phyloP scores from a whole-genome alignment of 1,140 invertebrate genomes.

The Temnothorax longispinosus region DNA sequence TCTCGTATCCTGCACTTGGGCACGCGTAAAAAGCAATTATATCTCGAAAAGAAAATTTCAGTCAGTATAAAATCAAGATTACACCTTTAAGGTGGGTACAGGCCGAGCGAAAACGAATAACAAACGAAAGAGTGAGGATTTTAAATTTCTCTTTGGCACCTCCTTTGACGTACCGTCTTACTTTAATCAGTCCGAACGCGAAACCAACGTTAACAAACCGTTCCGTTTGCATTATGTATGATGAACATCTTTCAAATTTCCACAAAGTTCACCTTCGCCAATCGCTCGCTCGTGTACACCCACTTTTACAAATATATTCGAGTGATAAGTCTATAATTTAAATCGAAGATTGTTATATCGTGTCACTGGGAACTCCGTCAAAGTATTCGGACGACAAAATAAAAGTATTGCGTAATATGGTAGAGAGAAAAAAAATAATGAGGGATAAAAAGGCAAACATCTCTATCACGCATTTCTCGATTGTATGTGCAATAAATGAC shows the following conservation, averaged over 20 bases:
- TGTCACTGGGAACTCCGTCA: constrained; percentile 44
- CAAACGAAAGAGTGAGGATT: not conserved
- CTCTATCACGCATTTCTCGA: constrained; percentile 30
- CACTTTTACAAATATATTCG: constrained; percentile 32
- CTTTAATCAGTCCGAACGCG: not conserved
- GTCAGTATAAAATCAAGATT: not conserved
- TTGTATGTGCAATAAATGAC: constrained; percentile 42
- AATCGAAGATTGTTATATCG: constrained; percentile 18
- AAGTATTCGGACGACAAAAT: constrained; percentile 28
- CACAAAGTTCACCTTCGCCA: not conserved
- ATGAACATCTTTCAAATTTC: not conserved
- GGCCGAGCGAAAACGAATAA: not conserved
- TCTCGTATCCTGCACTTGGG: constrained; percentile 31
- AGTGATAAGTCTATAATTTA: constrained; percentile 14
- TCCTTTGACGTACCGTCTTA: not conserved
- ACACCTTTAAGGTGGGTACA: not conserved
- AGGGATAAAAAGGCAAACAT: not conserved
- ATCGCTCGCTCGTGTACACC: not conserved
- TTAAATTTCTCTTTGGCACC: not conserved
- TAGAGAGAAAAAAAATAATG: not conserved
- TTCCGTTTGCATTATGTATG: not conserved
- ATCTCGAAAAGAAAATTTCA: constrained; percentile 23
- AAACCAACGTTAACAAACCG: not conserved
- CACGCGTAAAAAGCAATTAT: not conserved
- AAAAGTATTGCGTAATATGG: not conserved